A percentile compares a stretch with the other conserved stretches of the same genome.
Conservation (phyloP, 2,113 vertebrate species). For the Stomatorhinus ivindoensis region DNA sequence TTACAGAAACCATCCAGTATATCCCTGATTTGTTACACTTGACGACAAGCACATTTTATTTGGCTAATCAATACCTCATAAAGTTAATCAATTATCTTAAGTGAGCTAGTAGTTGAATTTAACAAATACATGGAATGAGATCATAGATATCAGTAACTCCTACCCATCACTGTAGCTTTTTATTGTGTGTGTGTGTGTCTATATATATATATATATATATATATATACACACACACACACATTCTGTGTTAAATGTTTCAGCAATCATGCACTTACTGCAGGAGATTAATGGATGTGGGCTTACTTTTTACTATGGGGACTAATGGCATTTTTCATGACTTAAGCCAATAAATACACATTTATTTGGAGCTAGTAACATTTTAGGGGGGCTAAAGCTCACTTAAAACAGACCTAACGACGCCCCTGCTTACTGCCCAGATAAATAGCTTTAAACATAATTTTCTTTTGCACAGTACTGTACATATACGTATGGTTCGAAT, state of each 20-base stretch:
- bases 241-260: not conserved
- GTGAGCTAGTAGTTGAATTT: not conserved
- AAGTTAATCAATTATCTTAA: not conserved
- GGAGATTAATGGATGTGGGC: too few species aligned
- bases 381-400: too few species aligned
- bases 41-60: not conserved
- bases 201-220: not conserved
- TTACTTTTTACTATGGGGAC: too few species aligned
- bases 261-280: not conserved
- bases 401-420: too few species aligned
- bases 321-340: too few species aligned
- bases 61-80: not conserved
- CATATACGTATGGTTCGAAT: not conserved
- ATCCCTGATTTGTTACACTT: not conserved
- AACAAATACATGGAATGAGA: not conserved
- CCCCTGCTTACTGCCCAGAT: not conserved
- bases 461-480: not conserved
- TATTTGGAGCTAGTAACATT: too few species aligned
- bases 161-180: not conserved
- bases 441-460: not conserved
- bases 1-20: not conserved
- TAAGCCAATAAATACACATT: too few species aligned
- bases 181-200: not conserved
- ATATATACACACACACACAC: too few species aligned
- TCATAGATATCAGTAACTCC: too few species aligned